Conservation (phyloP, 2,113 vertebrate genomes). For the Dendrocopos noguchii region DNA sequence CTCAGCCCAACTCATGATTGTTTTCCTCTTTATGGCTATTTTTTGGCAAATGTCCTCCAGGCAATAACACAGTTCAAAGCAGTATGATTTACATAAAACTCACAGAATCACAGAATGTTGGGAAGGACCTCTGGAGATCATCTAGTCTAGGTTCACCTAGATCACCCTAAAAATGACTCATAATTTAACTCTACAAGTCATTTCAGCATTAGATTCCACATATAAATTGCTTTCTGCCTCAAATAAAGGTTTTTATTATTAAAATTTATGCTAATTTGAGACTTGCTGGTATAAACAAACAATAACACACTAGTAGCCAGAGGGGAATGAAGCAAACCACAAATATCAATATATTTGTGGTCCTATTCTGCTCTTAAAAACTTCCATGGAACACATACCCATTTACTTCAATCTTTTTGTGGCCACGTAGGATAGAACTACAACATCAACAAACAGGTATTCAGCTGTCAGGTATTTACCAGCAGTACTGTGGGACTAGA, state of each 20-base stretch:
- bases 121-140: too few relatives aligned
- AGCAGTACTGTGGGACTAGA: background rate
- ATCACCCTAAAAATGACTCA: background rate
- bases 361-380: background rate
- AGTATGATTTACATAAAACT: background rate
- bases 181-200: slow-evolving; percentile 5
- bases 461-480: background rate
- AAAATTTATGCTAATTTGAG: background rate
- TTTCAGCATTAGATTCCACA: background rate
- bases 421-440: background rate
- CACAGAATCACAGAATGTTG: too few relatives aligned
- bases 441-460: background rate
- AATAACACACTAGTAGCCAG: background rate
- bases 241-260: background rate
- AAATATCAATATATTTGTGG: background rate
- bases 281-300: background rate
- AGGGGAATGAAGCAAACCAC: background rate
- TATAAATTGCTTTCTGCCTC: background rate
- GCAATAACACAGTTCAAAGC: background rate
- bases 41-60: background rate
- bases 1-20: background rate
- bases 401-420: background rate
- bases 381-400: background rate
- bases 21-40: background rate
- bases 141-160: too few relatives aligned